Evolutionary conservation across 2,113 vertebrate species (phyloP).

Genomic region (Acinonyx jubatus): DNA sequence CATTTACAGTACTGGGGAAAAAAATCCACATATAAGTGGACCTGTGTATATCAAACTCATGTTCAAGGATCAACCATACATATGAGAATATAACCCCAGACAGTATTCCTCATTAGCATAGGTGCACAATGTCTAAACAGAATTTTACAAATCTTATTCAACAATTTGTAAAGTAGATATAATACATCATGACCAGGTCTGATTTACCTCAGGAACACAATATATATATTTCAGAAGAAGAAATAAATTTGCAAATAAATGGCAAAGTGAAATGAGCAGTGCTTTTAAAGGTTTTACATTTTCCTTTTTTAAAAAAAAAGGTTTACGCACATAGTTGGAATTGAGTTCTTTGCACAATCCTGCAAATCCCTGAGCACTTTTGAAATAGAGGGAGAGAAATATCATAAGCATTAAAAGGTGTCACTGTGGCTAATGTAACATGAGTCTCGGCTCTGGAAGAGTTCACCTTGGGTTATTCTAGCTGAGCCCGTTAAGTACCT

Average conservation of each 20-base stretch:
- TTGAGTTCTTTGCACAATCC: background rate
- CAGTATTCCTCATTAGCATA: background rate
- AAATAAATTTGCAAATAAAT: slow-evolving; percentile 2
- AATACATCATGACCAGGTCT: background rate
- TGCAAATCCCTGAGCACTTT: background rate
- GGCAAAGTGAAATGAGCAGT: background rate
- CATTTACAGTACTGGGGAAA: background rate
- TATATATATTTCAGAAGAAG: background rate
- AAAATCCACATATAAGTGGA: background rate
- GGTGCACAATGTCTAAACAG: background rate
- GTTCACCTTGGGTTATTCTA: background rate
- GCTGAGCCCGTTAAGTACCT: background rate
- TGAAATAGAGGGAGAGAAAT: slow-evolving; percentile 1
- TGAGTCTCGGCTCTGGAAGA: background rate
- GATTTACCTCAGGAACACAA: background rate
- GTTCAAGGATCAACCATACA: background rate
- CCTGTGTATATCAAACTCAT: background rate
- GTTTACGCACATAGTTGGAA: background rate
- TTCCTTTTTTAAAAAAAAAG: background rate
- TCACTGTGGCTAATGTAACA: slow-evolving; percentile 3
- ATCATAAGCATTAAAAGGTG: background rate
- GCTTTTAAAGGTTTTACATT: background rate
- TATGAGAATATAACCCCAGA: background rate
- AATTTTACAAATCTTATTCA: background rate
- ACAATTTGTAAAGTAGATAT: background rate